These are phyloP conservation scores for Nomada hirtipes DNA, from an alignment of 2,888 invertebrate genomes.

Conservation along the genomic window DNA sequence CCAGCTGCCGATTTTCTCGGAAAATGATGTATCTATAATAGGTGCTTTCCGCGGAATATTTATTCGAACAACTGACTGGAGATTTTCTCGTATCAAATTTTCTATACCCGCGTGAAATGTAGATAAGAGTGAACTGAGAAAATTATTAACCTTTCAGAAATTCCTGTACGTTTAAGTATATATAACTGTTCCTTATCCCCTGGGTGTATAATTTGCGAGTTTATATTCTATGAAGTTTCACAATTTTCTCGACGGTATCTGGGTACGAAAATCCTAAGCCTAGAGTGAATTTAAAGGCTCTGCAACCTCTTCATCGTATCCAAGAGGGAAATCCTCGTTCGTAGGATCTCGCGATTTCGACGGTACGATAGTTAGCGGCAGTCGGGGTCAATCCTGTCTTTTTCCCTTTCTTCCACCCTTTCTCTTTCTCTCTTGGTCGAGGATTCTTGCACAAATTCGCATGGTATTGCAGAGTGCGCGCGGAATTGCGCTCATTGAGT, in stretches of 20 bases:
- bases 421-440: neutral
- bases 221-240: neutral
- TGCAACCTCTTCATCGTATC: neutral
- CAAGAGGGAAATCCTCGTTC: neutral
- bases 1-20: neutral
- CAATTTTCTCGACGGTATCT: neutral
- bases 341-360: conserved; percentile 2
- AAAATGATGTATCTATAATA: neutral
- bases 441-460: conserved; percentile 56
- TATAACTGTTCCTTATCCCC: neutral
- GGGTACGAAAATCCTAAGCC: conserved; percentile 1
- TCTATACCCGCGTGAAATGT: no score
- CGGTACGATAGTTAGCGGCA: conserved; percentile 11
- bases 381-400: conserved; percentile 54
- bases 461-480: conserved; percentile 43
- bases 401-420: neutral
- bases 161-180: neutral
- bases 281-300: neutral
- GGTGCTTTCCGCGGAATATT: neutral
- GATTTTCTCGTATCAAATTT: neutral
- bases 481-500: conserved; percentile 65
- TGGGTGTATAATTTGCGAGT: neutral
- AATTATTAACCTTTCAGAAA: neutral
- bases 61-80: neutral
- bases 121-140: neutral